Percentiles rank a stretch among this genome's conserved stretches.
phyloP scores from a whole-genome alignment of 2,113 vertebrate species.

The Scalopus aquaticus region DNA sequence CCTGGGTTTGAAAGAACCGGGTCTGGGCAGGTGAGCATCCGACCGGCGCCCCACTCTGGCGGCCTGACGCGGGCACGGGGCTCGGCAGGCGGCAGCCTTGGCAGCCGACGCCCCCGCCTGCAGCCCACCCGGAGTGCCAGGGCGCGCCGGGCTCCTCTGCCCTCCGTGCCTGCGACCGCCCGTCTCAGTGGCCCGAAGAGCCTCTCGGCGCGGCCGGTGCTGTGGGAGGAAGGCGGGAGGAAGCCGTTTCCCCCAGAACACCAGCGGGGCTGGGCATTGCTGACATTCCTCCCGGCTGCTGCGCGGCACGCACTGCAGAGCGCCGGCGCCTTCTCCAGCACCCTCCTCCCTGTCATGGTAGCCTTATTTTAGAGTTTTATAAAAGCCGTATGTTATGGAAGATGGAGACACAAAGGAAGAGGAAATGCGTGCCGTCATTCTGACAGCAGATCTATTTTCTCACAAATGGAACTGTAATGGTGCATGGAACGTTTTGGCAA shows the following conservation, averaged over 20 bases:
- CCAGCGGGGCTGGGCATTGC: background rate
- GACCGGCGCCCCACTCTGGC: too few species aligned
- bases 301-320: background rate
- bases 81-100: background rate
- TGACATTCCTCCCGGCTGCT: background rate
- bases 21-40: background rate
- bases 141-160: background rate
- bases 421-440: constrained; percentile 41
- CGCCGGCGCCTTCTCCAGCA: background rate
- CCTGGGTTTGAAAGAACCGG: background rate
- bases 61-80: rapidly evolving
- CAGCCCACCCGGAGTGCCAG: background rate
- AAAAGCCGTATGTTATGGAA: constrained; percentile 47
- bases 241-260: background rate
- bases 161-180: background rate
- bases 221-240: background rate
- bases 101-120: too few species aligned
- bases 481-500: constrained; percentile 40
- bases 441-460: constrained; percentile 36
- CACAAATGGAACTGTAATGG: background rate
- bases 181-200: background rate
- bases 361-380: constrained; percentile 7
- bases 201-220: background rate
- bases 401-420: constrained; percentile 65
- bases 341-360: background rate